Evolutionary conservation across 2,888 invertebrate genomes (phyloP), one percentile per base, ranked within the genome.

Genomic region (Epicampocera succincta): DNA sequence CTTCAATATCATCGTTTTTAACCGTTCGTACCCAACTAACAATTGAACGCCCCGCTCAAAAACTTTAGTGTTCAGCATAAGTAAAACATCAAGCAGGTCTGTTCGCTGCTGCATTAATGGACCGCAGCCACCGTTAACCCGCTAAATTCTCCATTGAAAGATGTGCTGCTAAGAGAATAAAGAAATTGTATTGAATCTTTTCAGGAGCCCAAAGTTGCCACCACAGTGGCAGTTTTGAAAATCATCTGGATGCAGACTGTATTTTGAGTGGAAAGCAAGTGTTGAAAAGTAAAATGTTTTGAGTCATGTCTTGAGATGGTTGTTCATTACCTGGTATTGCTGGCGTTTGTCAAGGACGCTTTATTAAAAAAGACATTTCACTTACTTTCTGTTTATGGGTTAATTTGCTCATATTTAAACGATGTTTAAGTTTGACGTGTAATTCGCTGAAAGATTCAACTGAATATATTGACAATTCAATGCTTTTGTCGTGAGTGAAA

Each of bases 161-260:
- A 17, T 21, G 3, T 15, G 40, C 21, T 56, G 13, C 38, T 9
- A 29, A 21, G n/a, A 17, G 25, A 33, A 6, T 19, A 4, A 69
- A 42, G 17, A 54, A 44, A 66, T 40, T 42, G 33, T 48, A 21
- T 54, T 46, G 3, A 19, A 63, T 73, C 54, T 63, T 63, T 73
- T 52, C 63, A 73, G 72, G 72, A 61, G 13, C 54, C 44, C 1
- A 44, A 54, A 61, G 29, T 54, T 63, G n/a, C n/a, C 61, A 50
- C 2, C 46, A 56, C 46, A 63, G 21, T 54, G 44, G 46, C 6
- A n/a, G 42, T 44, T 65, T 44, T 46, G 54, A 63, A 65, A 56
- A 21, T 8, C 52, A 46, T 38, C 15, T n/a, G n/a, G 54, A 52
- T 8, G 11, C 25, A 33, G 33, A 40, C 13, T 65, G 33, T 46